A percentile compares a stretch with the other conserved stretches of the same genome.
Evolutionary conservation across 2,888 invertebrate genomes (phyloP).

Genomic region (Eupithecia subfuscata): DNA sequence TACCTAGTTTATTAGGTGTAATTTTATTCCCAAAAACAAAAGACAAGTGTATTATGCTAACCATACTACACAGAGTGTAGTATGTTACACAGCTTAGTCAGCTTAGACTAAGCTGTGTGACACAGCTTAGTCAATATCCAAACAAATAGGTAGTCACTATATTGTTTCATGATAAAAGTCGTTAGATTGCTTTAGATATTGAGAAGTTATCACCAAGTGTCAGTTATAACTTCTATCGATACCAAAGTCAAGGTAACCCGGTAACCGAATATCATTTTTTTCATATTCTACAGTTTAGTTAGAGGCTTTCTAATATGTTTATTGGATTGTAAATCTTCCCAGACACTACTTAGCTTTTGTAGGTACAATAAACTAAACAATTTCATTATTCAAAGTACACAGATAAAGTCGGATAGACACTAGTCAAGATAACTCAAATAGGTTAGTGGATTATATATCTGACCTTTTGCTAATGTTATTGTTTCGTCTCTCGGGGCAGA

Average conservation of each 20-base stretch:
- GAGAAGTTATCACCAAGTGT: not conserved
- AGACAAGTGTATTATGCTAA: not conserved
- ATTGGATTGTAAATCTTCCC: constrained; percentile 4
- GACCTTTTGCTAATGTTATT: constrained; percentile 1
- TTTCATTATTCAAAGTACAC: constrained; percentile 5
- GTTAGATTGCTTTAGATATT: too few species aligned
- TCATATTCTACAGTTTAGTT: not conserved
- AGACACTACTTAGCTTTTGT: constrained; percentile 1
- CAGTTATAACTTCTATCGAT: not conserved
- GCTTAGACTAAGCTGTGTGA: not conserved
- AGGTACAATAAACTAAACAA: constrained; percentile 7
- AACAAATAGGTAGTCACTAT: not conserved
- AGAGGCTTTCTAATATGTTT: constrained; percentile 4
- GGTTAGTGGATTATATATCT: constrained; percentile 4
- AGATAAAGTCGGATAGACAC: not conserved
- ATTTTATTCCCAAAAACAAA: not conserved
- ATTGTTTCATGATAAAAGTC: not conserved
- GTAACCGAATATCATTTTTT: not conserved
- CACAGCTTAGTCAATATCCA: not conserved
- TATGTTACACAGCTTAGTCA: not conserved
- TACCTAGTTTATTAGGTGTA: not conserved
- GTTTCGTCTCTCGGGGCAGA: not conserved
- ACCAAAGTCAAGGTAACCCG: not conserved
- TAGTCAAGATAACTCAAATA: constrained; percentile 6
- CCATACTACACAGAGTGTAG: rapidly evolving